These are phyloP conservation scores for Calyptommatus sinebrachiatus DNA, from an alignment of 2,113 vertebrate genomes.

Conservation along the genomic window DNA sequence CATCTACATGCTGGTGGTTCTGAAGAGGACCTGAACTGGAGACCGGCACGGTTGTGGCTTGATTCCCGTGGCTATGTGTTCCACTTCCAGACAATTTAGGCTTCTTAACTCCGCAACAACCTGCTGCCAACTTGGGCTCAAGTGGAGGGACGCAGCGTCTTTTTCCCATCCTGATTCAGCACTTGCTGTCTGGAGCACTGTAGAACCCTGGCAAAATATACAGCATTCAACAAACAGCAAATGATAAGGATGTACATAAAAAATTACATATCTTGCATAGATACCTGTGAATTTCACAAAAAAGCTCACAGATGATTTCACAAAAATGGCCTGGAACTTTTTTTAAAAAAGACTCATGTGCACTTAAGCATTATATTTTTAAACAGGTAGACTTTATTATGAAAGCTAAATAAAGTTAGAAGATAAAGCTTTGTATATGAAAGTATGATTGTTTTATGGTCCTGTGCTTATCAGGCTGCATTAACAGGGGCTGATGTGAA, in stretches of 20 bases:
- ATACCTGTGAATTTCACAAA: not conserved
- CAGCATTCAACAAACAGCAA: constrained; percentile 21
- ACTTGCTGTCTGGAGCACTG: constrained; percentile 71
- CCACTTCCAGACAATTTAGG: constrained; percentile 80
- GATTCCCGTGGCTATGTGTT: constrained; percentile 77
- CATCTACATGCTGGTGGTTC: constrained; percentile 82
- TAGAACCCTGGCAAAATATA: constrained; percentile 69
- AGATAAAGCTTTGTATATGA: not conserved
- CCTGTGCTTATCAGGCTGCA: not conserved
- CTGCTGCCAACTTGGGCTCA: constrained; percentile 84
- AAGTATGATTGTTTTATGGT: not conserved
- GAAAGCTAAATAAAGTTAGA: not conserved
- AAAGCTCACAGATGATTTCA: not conserved
- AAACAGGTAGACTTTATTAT: not conserved
- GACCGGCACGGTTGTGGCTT: constrained; percentile 74
- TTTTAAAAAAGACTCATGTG: not conserved
- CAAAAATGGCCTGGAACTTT: not conserved
- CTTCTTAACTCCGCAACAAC: constrained; percentile 86
- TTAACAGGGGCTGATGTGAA: not conserved
- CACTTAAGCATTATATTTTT: constrained; percentile 2
- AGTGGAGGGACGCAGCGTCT: constrained; percentile 84
- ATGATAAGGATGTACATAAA: constrained; percentile 17
- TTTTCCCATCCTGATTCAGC: constrained; percentile 84
- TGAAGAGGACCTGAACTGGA: constrained; percentile 81
- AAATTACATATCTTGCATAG: constrained; percentile 1